Conservation (phyloP, 2,797 vertebrate genomes). For the Megalops cyprinoides region DNA sequence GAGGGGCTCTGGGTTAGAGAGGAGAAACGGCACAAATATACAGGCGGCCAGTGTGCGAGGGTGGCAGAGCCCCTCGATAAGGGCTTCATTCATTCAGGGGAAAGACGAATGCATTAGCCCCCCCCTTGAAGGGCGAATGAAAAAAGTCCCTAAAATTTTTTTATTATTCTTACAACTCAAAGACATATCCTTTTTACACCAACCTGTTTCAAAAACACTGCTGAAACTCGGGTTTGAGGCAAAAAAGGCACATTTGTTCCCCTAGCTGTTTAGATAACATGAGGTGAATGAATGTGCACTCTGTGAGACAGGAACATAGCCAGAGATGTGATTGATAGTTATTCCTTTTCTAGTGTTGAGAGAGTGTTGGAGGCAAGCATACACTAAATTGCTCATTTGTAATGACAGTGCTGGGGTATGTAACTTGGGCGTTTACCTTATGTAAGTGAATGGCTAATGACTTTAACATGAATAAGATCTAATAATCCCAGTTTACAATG, state of each 20-base stretch:
- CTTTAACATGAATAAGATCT: no score
- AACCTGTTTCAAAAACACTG: constrained; percentile 50
- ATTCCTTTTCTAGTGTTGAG: background rate
- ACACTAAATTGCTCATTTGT: background rate
- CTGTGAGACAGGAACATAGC: constrained; percentile 11
- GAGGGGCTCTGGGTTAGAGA: constrained; percentile 51
- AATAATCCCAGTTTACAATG: no score
- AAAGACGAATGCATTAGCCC: constrained; percentile 11
- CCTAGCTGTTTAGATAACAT: constrained; percentile 42
- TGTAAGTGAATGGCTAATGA: background rate
- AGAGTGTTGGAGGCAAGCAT: background rate
- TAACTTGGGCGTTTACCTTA: background rate
- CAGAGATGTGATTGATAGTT: constrained; percentile 29
- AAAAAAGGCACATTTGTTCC: constrained; percentile 53
- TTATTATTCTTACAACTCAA: constrained; percentile 62
- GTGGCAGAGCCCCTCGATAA: constrained; percentile 39
- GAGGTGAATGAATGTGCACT: constrained; percentile 46
- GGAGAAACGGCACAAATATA: constrained; percentile 50
- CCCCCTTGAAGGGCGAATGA: constrained; percentile 63
- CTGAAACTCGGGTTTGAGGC: constrained; percentile 42
- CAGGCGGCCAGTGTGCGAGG: constrained; percentile 43
- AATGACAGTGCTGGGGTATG: background rate
- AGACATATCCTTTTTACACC: constrained; percentile 45
- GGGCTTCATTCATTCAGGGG: constrained; percentile 47
- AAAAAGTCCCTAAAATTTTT: constrained; percentile 51